Conservation (phyloP, 2,797 vertebrate species). For the Paramormyrops hopkinsi region DNA sequence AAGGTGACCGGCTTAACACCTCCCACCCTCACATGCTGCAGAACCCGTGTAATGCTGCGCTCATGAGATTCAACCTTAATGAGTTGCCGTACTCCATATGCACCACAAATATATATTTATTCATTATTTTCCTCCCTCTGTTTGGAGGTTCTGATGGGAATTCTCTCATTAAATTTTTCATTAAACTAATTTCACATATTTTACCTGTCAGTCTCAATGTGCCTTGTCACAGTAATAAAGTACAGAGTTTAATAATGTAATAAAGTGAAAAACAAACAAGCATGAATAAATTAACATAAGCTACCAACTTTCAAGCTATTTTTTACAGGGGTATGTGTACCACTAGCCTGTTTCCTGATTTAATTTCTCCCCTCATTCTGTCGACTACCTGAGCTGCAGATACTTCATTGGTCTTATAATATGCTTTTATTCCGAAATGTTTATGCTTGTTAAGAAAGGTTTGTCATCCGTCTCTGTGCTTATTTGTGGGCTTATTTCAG, state of each 20-base stretch:
- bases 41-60: not conserved
- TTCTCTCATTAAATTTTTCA: not conserved
- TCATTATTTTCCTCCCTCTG: not conserved
- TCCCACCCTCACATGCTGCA: not conserved
- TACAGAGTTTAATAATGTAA: not conserved
- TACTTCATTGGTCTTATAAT: not conserved
- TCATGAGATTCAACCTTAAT: not conserved
- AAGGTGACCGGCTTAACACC: not conserved
- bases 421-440: not conserved
- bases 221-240: not conserved
- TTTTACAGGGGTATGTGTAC: not conserved
- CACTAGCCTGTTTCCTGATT: not conserved
- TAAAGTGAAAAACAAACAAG: not conserved
- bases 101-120: not conserved
- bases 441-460: not conserved
- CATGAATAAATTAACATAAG: constrained; percentile 1
- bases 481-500: not conserved
- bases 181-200: constrained; percentile 7
- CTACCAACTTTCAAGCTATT: not conserved
- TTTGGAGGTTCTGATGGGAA: not conserved
- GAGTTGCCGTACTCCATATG: not conserved
- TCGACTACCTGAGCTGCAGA: not conserved
- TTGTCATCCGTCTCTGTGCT: not conserved
- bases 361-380: not conserved
- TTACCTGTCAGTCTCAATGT: constrained; percentile 4